Percentiles rank a stretch among this genome's conserved stretches.
phyloP scores from a whole-genome alignment of 2,797 vertebrate genomes.

The Denticeps clupeoides region DNA sequence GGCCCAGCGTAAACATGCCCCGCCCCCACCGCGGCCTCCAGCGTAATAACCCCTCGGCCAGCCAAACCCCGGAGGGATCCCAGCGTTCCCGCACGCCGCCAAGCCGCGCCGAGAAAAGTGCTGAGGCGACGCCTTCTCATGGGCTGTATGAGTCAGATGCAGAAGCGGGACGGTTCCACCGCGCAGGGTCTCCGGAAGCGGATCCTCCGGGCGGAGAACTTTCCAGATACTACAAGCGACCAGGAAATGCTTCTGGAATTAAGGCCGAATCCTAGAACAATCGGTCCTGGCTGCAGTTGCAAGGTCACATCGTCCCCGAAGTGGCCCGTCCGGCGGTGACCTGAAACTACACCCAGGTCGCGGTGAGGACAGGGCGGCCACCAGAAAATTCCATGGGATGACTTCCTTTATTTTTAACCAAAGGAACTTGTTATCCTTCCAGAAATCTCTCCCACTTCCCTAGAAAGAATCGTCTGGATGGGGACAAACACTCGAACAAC shows the following conservation, averaged over 20 bases:
- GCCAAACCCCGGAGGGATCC: too few relatives aligned
- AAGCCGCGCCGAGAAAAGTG: slow-evolving; percentile 21
- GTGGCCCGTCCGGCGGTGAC: not conserved
- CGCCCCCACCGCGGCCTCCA: too few relatives aligned
- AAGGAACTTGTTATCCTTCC: slow-evolving; percentile 11
- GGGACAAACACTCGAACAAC: too few relatives aligned
- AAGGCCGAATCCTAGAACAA: too few relatives aligned
- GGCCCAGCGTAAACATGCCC: too few relatives aligned
- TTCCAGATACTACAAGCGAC: too few relatives aligned
- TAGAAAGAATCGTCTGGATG: not conserved
- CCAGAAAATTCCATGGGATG: slow-evolving; percentile 23
- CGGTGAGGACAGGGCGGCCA: slow-evolving; percentile 9
- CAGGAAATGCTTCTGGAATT: too few relatives aligned
- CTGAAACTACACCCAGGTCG: not conserved
- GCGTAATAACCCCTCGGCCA: too few relatives aligned
- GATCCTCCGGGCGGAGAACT: not conserved
- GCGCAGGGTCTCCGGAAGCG: not conserved
- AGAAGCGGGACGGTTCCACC: slow-evolving; percentile 6
- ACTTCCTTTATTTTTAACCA: slow-evolving; percentile 16
- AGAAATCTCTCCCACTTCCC: slow-evolving; percentile 5
- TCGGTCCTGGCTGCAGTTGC: not conserved
- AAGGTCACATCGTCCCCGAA: not conserved
- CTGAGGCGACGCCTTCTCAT: slow-evolving; percentile 24
- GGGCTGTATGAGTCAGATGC: slow-evolving; percentile 24
- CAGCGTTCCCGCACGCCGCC: too few relatives aligned